These are phyloP conservation scores for Mormyrus lacerda DNA, from an alignment of 2,113 vertebrate genomes.

Conservation along the genomic window DNA sequence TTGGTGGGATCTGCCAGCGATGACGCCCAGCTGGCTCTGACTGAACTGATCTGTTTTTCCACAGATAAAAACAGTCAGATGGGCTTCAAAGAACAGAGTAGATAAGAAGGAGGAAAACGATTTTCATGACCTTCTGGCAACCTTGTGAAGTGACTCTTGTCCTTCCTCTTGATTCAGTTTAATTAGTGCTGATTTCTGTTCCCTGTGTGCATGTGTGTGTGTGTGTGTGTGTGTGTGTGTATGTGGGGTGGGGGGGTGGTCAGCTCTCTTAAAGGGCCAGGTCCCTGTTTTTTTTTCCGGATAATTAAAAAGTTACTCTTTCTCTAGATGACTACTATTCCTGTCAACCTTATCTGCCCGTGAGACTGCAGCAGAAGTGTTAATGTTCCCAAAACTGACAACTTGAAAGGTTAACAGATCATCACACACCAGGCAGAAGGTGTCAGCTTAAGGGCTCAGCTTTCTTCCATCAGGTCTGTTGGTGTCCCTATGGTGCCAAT, in stretches of 20 bases:
- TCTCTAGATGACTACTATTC: background rate
- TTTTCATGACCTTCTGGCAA: background rate
- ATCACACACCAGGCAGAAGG: background rate
- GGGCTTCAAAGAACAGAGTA: background rate
- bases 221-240: background rate
- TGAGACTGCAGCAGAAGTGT: background rate
- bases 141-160: background rate
- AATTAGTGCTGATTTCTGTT: background rate
- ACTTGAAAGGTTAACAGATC: background rate
- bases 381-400: background rate
- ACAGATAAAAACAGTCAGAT: background rate
- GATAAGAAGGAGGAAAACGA: background rate
- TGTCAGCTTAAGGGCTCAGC: background rate
- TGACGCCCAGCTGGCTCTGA: background rate
- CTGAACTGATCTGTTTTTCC: background rate
- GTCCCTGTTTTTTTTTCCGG: background rate
- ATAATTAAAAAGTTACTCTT: background rate
- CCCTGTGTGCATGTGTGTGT: background rate
- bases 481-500: background rate
- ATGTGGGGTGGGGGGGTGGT: background rate
- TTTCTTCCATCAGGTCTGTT: background rate
- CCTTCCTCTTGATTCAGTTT: background rate
- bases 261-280: background rate
- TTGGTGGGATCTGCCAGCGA: background rate
- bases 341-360: background rate